A percentile compares a stretch with the other conserved stretches of the same genome.
Evolutionary conservation across 92 coral and sea anemone genomes (phyloP).

Genomic region (Umimayanthus kanabou): DNA sequence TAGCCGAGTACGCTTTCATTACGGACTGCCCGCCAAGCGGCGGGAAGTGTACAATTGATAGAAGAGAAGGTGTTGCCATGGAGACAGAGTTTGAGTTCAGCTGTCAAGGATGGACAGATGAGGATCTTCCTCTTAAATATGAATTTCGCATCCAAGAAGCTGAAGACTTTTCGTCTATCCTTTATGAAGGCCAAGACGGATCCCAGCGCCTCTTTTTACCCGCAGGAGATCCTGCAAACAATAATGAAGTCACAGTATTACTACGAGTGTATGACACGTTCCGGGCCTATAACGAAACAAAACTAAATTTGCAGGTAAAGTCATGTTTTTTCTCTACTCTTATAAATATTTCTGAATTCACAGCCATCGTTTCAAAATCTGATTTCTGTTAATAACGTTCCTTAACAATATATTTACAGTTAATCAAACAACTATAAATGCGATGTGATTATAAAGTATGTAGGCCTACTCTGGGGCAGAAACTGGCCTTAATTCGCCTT

Average conservation of each 20-base stretch:
- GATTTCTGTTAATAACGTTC: too few relatives aligned
- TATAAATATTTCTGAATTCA: too few relatives aligned
- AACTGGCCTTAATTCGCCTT: too few relatives aligned
- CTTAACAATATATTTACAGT: too few relatives aligned
- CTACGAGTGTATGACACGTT: conserved; percentile 61
- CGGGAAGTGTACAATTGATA: conserved; percentile 74
- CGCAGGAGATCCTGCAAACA: conserved; percentile 59
- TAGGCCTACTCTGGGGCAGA: too few relatives aligned
- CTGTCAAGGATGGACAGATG: conserved; percentile 85
- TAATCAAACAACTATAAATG: too few relatives aligned
- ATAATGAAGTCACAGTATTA: conserved; percentile 53
- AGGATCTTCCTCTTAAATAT: conserved; percentile 64
- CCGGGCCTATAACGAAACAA: conserved; percentile 59
- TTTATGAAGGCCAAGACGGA: conserved; percentile 51
- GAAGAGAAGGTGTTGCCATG: conserved; percentile 64
- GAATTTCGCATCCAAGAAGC: conserved; percentile 69
- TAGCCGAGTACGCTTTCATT: conserved; percentile 40
- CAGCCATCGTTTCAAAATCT: too few relatives aligned
- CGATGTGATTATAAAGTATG: too few relatives aligned
- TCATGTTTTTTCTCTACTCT: neutral
- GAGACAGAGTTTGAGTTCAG: conserved; percentile 72
- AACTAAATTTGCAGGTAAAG: conserved; percentile 67
- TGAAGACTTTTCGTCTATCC: conserved; percentile 55
- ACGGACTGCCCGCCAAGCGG: conserved; percentile 80
- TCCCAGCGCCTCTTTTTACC: conserved; percentile 66